Percentiles rank a stretch among this genome's conserved stretches.
Conservation (phyloP, 2,113 vertebrate species). For the Romanogobio albipinnatus region DNA sequence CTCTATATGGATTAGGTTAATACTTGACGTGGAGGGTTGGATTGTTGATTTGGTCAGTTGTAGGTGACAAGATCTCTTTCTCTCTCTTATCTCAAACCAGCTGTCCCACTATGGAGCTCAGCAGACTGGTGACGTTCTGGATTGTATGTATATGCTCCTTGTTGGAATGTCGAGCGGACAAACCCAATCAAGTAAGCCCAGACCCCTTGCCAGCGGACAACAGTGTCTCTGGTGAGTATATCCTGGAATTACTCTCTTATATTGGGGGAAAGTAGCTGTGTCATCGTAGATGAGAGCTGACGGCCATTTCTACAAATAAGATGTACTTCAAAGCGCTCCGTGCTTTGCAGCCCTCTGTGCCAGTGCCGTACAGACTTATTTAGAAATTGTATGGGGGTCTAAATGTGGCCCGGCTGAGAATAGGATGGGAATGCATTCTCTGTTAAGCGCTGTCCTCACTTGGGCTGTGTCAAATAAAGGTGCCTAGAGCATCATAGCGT, state of each 20-base stretch:
- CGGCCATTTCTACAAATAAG: neutral
- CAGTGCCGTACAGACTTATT: slow-evolving; percentile 53
- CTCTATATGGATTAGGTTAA: neutral
- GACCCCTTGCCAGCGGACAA: slow-evolving; percentile 66
- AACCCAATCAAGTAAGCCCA: slow-evolving; percentile 46
- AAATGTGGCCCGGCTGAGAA: slow-evolving; percentile 75
- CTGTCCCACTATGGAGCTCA: slow-evolving; percentile 73
- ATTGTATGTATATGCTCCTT: slow-evolving; percentile 71
- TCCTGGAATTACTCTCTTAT: neutral
- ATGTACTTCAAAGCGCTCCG: neutral
- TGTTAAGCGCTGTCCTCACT: slow-evolving; percentile 63
- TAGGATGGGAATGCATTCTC: slow-evolving; percentile 70
- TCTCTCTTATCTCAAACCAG: neutral
- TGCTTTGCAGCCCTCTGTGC: slow-evolving; percentile 40
- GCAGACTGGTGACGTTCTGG: slow-evolving; percentile 70
- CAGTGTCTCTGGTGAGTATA: slow-evolving; percentile 66
- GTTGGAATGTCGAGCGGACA: slow-evolving; percentile 68
- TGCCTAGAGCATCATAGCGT: slow-evolving; percentile 38
- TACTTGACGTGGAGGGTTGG: neutral
- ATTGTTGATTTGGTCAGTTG: neutral
- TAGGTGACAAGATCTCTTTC: neutral
- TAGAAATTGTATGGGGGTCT: slow-evolving; percentile 65
- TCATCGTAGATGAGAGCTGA: neutral
- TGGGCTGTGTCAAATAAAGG: slow-evolving; percentile 54
- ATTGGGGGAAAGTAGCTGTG: neutral